Percentiles rank a stretch among this genome's conserved stretches.
Evolutionary conservation across 2,888 invertebrate species (phyloP).

Genomic region (Cryptus armator): DNA sequence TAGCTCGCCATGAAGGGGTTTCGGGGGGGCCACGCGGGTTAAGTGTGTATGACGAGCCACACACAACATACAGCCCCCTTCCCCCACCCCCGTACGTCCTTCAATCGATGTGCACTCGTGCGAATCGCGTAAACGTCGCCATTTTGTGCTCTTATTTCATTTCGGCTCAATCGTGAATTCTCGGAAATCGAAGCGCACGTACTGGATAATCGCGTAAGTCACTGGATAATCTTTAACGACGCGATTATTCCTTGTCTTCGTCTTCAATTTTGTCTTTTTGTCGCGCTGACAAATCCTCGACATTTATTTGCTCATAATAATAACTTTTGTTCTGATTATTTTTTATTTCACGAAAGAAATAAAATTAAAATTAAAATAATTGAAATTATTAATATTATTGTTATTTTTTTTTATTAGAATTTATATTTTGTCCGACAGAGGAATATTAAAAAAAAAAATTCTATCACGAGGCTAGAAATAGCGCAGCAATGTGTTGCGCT

Average conservation of each 20-base stretch:
- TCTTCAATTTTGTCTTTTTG: too few relatives aligned
- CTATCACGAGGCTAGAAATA: not conserved
- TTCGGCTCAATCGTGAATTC: not conserved
- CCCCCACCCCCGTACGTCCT: not conserved
- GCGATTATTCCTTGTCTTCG: not conserved
- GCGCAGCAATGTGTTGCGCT: not conserved
- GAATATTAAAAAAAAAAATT: too few relatives aligned
- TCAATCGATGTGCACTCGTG: slow-evolving; percentile 16
- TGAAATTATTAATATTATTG: too few relatives aligned
- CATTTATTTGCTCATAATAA: too few relatives aligned
- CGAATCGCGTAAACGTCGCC: not conserved
- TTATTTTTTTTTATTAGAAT: too few relatives aligned
- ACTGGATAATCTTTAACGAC: not conserved
- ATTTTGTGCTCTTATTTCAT: slow-evolving; percentile 13
- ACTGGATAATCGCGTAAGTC: not conserved
- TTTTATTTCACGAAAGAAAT: too few relatives aligned
- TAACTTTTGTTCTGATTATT: too few relatives aligned
- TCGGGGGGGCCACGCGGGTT: not conserved
- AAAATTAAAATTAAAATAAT: too few relatives aligned
- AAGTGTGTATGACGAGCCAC: slow-evolving; percentile 10
- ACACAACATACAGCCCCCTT: not conserved
- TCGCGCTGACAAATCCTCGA: too few relatives aligned
- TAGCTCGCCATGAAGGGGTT: not conserved
- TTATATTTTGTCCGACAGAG: too few relatives aligned
- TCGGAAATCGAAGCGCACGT: not conserved